Conservation (phyloP, 2,888 invertebrate species). For the Apodemia zela region DNA sequence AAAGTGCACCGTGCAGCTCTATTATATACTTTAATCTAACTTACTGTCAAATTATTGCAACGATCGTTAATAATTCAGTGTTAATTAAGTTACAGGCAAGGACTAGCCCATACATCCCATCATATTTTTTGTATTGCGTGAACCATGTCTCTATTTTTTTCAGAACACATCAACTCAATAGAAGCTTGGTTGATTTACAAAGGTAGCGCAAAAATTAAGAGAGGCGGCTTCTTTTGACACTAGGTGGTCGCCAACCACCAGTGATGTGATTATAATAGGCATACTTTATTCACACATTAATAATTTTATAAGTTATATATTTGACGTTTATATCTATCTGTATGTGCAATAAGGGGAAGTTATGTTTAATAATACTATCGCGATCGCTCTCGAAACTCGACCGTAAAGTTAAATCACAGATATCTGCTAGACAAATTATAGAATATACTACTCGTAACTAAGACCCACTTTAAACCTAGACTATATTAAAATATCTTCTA, state of each 20-base stretch:
- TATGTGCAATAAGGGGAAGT: not conserved
- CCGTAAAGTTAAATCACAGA: no score
- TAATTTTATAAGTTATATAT: slow-evolving; percentile 39
- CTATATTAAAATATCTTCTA: no score
- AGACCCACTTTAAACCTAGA: no score
- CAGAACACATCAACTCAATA: slow-evolving; percentile 51
- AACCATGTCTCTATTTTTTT: slow-evolving; percentile 33
- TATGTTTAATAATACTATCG: not conserved
- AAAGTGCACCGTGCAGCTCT: no score
- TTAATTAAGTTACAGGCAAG: not conserved
- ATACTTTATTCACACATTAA: slow-evolving; percentile 62
- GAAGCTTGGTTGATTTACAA: slow-evolving; percentile 55
- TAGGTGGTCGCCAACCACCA: slow-evolving; percentile 68
- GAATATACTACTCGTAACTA: no score
- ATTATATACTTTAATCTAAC: no score
- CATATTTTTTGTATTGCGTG: slow-evolving; percentile 16
- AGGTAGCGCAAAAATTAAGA: slow-evolving; percentile 70
- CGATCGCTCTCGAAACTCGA: no score
- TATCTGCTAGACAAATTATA: no score
- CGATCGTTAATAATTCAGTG: no score
- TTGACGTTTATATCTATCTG: not conserved
- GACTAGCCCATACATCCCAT: not conserved
- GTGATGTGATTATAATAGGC: slow-evolving; percentile 78
- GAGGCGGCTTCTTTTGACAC: slow-evolving; percentile 71
- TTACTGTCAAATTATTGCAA: no score